Percentiles rank a stretch among this genome's conserved stretches.
These are phyloP conservation scores for Palythoa grandis DNA, from an alignment of 92 coral and sea anemone genomes.

Conservation along the genomic window DNA sequence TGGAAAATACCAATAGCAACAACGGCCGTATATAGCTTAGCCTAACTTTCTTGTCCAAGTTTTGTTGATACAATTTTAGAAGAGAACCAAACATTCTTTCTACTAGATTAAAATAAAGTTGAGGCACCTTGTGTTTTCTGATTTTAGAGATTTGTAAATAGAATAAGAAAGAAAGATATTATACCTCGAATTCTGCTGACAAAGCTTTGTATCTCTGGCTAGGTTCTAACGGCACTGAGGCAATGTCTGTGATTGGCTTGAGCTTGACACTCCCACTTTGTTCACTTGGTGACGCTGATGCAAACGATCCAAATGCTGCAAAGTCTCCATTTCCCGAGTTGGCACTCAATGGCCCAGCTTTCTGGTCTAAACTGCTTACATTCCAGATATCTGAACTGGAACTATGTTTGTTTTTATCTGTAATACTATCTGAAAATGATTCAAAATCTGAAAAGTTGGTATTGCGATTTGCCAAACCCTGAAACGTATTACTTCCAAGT, in stretches of 20 bases:
- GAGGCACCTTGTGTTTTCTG: neutral
- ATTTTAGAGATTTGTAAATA: neutral
- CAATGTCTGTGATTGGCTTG: constrained; percentile 52
- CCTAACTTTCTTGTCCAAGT: too few species aligned
- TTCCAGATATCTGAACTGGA: constrained; percentile 11
- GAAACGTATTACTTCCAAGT: neutral
- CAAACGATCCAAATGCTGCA: constrained; percentile 57
- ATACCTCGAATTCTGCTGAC: constrained; percentile 86
- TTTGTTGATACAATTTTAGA: too few species aligned
- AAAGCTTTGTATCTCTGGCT: constrained; percentile 87
- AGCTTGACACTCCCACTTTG: neutral
- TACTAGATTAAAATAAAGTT: too few species aligned
- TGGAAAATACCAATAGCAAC: too few species aligned
- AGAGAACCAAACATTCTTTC: too few species aligned
- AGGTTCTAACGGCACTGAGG: constrained; percentile 85
- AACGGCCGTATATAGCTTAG: too few species aligned
- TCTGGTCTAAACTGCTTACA: neutral
- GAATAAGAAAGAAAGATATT: neutral
- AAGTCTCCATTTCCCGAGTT: constrained; percentile 24
- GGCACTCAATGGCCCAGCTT: neutral
- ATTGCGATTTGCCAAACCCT: neutral
- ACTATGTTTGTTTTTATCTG: constrained; percentile 6
- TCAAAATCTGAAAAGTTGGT: constrained; percentile 24
- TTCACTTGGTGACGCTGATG: constrained; percentile 23
- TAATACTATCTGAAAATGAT: neutral